Evolutionary conservation across 92 coral and sea anemone species (phyloP), one percentile per base, ranked within the genome.

Genomic region (Pocillopora grandis): DNA sequence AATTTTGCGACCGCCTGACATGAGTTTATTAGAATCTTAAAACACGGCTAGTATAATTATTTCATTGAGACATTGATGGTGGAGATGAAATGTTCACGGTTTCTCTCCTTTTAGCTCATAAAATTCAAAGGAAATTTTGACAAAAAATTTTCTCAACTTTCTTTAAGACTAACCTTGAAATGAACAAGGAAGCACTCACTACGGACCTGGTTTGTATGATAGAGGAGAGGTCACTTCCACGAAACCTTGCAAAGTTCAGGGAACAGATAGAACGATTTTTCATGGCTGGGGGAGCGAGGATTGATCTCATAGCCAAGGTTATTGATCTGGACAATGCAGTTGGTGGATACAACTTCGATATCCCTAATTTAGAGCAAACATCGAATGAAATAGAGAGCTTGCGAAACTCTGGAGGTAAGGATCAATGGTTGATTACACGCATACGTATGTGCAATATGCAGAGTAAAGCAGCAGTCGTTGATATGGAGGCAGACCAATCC

Each of bases 251-350:
- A 80, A 27, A 69, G 19, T 62, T 85, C 76, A 71, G 82, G n/a
- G 91, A 83, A 63, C 88, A 70, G 81, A 75, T 90, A 17, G 75
- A 86, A 66, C 71, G 71, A 12, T 76, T 57, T 76, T 78, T 70
- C 66, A 35, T 69, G 12, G 78, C 85, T 14, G 89, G 86, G 7
- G 69, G 52, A 5, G 64, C 85, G n/a, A 59, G 89, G 13, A 79
- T 85, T 59, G 89, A 85, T 66, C 89, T 85, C 7, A 85, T 85
- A 58, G 85, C 87, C 19, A 85, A 85, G 31, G 78, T 80, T 16
- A 79, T 85, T 27, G 86, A 85, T 69, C 66, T 86, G 35, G 86
- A 86, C 31, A 80, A 79, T 66, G 79, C 58, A 12, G 70, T 86
- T 31, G 87, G 87, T 52, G 89, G 89, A 68, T 58, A 86, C 33